These are phyloP conservation scores for Botia kubotai DNA, from an alignment of 2,797 vertebrate genomes.

Conservation along the genomic window DNA sequence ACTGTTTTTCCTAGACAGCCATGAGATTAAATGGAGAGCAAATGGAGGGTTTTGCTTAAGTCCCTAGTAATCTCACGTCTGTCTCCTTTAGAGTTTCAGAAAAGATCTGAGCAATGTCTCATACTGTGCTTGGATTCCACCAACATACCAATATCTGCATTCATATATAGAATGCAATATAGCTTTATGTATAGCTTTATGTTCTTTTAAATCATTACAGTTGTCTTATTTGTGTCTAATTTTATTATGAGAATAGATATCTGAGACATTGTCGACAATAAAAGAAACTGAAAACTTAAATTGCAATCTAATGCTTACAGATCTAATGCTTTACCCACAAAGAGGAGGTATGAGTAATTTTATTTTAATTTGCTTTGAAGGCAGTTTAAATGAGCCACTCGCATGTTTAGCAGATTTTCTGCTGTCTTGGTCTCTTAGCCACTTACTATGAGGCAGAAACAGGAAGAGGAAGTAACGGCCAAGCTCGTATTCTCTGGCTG, in stretches of 20 bases:
- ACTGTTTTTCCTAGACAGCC: not conserved
- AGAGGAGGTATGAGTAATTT: not conserved
- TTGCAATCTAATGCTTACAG: not conserved
- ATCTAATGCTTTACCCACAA: conserved; percentile 24
- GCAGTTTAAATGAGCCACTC: conserved; percentile 55
- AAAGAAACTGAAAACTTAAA: too few relatives aligned
- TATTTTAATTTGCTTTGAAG: conserved; percentile 38
- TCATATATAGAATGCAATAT: not conserved
- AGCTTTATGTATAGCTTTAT: too few relatives aligned
- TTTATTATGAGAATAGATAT: too few relatives aligned
- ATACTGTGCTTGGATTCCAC: not conserved
- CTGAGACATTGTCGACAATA: too few relatives aligned
- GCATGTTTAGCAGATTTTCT: conserved; percentile 48
- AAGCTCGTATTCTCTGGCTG: conserved; percentile 68
- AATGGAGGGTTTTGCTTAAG: not conserved
- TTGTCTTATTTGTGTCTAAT: not conserved
- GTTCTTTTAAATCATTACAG: not conserved
- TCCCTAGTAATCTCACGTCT: not conserved
- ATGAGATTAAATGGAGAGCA: not conserved
- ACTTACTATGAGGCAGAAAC: conserved; percentile 74
- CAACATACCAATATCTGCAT: not conserved
- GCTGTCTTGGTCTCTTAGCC: conserved; percentile 63
- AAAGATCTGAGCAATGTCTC: not conserved
- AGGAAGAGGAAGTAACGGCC: conserved; percentile 68
- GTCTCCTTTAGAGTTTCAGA: not conserved